phyloP scores from a whole-genome alignment of 2,888 invertebrate species.

The Caradrina clavipalpis region DNA sequence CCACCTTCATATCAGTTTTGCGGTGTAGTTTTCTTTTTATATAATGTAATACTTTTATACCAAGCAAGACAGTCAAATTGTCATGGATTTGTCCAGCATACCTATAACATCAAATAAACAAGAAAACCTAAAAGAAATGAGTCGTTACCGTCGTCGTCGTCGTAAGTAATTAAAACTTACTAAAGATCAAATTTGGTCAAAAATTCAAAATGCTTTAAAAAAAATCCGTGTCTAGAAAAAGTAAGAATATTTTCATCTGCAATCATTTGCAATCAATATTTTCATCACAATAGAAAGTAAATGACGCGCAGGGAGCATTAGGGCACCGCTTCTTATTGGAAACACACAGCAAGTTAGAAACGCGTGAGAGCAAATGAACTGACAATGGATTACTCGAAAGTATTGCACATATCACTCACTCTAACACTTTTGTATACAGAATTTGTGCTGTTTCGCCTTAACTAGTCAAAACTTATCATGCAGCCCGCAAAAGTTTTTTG shows the following conservation, averaged over 20 bases:
- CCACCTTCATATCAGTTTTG: too few species aligned
- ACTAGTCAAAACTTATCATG: not conserved
- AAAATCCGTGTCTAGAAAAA: not conserved
- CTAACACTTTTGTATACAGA: conserved; percentile 8
- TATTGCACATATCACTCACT: conserved; percentile 25
- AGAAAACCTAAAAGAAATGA: too few species aligned
- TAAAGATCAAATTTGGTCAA: not conserved
- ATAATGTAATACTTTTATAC: too few species aligned
- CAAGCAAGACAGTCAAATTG: too few species aligned
- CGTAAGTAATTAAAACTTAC: not conserved
- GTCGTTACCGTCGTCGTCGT: fast-evolving
- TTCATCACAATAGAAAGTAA: not conserved
- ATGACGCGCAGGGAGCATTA: not conserved
- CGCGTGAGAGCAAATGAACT: not conserved
- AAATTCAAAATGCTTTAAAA: not conserved
- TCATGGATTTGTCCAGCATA: too few species aligned
- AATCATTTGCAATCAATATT: not conserved
- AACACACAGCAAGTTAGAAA: conserved; percentile 1
- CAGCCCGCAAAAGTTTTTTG: conserved; percentile 18
- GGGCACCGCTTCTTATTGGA: not conserved
- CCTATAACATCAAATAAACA: not conserved
- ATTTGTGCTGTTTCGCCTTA: conserved; percentile 1
- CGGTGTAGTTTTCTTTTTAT: too few species aligned
- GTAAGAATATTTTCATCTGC: not conserved
- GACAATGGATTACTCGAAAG: not conserved